A percentile compares a stretch with the other conserved stretches of the same genome.
These are phyloP conservation scores for Chiroxiphia lanceolata DNA, from an alignment of 2,797 vertebrate genomes.

Conservation along the genomic window DNA sequence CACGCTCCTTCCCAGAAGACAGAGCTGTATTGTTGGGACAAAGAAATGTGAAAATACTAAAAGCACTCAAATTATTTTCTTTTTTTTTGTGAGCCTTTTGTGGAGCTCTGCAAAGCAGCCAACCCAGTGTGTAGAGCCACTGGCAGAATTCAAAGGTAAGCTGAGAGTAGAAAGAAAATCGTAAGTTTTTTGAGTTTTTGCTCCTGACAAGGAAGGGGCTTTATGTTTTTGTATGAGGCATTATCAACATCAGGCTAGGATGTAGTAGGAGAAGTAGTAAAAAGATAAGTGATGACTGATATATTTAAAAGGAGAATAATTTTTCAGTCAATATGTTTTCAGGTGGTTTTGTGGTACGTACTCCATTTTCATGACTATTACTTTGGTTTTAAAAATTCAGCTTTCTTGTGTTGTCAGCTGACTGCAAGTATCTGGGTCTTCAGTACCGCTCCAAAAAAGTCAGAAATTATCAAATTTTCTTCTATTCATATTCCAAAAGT, in stretches of 20 bases:
- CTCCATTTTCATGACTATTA: neutral
- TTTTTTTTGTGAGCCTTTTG: neutral
- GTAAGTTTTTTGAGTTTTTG: neutral
- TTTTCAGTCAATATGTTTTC: neutral
- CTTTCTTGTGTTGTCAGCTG: neutral
- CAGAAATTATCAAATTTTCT: neutral
- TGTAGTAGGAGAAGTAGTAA: neutral
- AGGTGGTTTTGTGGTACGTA: neutral
- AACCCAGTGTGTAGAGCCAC: neutral
- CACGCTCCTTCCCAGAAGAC: neutral
- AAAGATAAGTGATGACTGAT: neutral
- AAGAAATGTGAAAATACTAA: conserved; percentile 35
- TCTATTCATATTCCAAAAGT: neutral
- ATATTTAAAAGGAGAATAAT: neutral
- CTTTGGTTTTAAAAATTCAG: neutral
- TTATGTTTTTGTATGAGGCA: neutral
- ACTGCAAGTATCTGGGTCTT: neutral
- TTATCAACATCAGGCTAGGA: neutral
- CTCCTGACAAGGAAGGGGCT: neutral
- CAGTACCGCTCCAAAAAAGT: neutral
- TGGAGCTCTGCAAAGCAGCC: neutral
- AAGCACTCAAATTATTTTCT: conserved; percentile 51
- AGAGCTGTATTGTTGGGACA: conserved; percentile 64
- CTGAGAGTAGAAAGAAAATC: neutral
- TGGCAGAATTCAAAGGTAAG: neutral